A percentile compares a stretch with the other conserved stretches of the same genome.
Conservation (phyloP, 2,113 vertebrate species). For the Myotis lucifugus region DNA sequence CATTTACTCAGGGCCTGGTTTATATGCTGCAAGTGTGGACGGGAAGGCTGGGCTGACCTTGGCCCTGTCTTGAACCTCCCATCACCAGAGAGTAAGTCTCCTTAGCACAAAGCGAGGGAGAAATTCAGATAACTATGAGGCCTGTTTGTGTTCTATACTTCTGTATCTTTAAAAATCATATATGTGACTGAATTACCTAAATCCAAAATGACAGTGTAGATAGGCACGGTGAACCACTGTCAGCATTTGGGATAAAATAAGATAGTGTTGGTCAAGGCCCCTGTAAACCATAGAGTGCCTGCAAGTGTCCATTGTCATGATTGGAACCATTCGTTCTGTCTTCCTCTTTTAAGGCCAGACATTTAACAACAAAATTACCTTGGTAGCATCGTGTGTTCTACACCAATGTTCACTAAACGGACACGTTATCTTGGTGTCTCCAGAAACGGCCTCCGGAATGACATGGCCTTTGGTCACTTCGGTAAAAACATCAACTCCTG, state of each 20-base stretch:
- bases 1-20: background rate
- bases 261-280: background rate
- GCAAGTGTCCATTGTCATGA: background rate
- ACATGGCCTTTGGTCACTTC: slow-evolving; percentile 53
- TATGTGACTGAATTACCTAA: background rate
- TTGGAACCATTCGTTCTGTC: background rate
- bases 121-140: background rate
- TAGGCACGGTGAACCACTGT: background rate
- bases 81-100: background rate
- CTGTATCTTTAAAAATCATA: background rate
- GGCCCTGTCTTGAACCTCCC: background rate
- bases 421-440: slow-evolving; percentile 48
- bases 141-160: background rate
- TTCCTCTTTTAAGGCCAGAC: slow-evolving; percentile 53
- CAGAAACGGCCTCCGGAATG: slow-evolving; percentile 30
- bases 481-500: slow-evolving; percentile 41
- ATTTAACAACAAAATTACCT: slow-evolving; percentile 57
- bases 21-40: background rate
- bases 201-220: background rate
- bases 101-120: background rate
- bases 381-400: slow-evolving; percentile 45
- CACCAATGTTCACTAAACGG: slow-evolving; percentile 50
- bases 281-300: background rate
- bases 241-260: background rate
- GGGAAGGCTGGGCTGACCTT: background rate